These are phyloP conservation scores for Turritopsis dohrnii DNA, from an alignment of 30 jellyfish, hydroid and myxozoan genomes.

Conservation along the genomic window DNA sequence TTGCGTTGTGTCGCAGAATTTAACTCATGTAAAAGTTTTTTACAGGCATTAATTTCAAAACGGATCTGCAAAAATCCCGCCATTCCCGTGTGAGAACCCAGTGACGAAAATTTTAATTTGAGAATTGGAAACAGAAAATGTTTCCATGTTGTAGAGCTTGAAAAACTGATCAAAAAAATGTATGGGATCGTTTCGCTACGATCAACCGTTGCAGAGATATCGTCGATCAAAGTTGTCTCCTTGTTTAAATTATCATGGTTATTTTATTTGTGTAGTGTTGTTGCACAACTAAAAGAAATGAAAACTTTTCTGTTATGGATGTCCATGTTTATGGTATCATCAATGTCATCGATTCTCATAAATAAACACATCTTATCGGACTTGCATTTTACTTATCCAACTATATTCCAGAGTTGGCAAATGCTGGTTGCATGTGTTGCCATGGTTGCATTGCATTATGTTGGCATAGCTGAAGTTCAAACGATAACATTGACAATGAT, in stretches of 20 bases:
- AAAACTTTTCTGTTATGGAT: slow-evolving; percentile 5
- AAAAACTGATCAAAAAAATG: not conserved
- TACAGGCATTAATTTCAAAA: too few relatives aligned
- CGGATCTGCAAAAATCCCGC: too few relatives aligned
- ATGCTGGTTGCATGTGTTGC: slow-evolving; percentile 31
- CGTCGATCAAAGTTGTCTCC: not conserved
- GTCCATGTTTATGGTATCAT: slow-evolving; percentile 12
- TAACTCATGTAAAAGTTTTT: too few relatives aligned
- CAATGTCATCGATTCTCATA: slow-evolving; percentile 15
- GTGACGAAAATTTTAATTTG: too few relatives aligned
- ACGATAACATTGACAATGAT: slow-evolving; percentile 6
- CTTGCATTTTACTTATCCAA: slow-evolving; percentile 63
- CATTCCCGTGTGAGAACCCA: too few relatives aligned
- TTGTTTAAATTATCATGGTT: too few relatives aligned
- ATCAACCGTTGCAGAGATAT: not conserved
- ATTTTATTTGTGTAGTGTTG: too few relatives aligned
- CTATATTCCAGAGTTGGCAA: slow-evolving; percentile 85
- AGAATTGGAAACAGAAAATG: too few relatives aligned
- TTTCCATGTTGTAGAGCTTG: not conserved
- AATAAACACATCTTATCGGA: slow-evolving; percentile 53
- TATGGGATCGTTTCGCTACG: not conserved
- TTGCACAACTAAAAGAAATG: too few relatives aligned
- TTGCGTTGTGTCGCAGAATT: too few relatives aligned
- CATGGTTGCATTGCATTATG: slow-evolving; percentile 10
- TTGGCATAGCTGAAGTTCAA: not conserved